Evolutionary conservation across 92 coral and sea anemone genomes (phyloP), one percentile per base, ranked within the genome.

Genomic region (Nematostella vectensis): DNA sequence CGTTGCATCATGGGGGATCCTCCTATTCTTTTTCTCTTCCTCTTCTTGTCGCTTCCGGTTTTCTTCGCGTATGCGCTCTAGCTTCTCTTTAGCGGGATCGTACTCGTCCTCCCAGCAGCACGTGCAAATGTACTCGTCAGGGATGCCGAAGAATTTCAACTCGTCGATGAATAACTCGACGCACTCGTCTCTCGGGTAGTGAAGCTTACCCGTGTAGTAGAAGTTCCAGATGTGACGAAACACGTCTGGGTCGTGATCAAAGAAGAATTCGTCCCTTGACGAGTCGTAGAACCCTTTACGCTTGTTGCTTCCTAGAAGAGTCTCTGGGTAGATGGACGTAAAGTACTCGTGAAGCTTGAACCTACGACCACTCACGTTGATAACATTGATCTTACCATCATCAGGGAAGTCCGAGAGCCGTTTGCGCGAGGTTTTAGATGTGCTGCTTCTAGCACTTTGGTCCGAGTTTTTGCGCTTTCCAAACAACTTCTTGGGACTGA

Each of bases 221-320:
- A 85, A 85, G 40, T 81, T 75, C 88, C 88, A 80, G 36, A 85
- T 85, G 44, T 85, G 78, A 27, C 94, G 80, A 47, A 80, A 80
- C 3, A 74, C 65, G 43, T 85, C 94, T 0, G 94, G 94, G 21
- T 85, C 94, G 17, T 84, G 80, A 52, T 85, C 94, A 30, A 85
- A 85, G 45, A 85, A 85, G 54, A 55, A 85, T 40, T 85, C 94
- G 4, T 58, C 50, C 15, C 54, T 75, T 18, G 25, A 18, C 18
- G 33, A 18, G 29, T 85, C 88, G 69, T 75, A 85, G 33, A 48
- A 85, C 21, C 18, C 29, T 24, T 47, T 66, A 26, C 67, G 69
- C 12, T 54, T 77, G 1, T 67, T 53, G 54, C 73, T 69, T 1
- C 94, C 94, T 0, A 85, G 78, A 26, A 85, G 52, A 1, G 94